Percentiles rank a stretch among this genome's conserved stretches.
These are phyloP conservation scores for Busseola fusca DNA, from an alignment of 2,888 invertebrate species.

Conservation along the genomic window DNA sequence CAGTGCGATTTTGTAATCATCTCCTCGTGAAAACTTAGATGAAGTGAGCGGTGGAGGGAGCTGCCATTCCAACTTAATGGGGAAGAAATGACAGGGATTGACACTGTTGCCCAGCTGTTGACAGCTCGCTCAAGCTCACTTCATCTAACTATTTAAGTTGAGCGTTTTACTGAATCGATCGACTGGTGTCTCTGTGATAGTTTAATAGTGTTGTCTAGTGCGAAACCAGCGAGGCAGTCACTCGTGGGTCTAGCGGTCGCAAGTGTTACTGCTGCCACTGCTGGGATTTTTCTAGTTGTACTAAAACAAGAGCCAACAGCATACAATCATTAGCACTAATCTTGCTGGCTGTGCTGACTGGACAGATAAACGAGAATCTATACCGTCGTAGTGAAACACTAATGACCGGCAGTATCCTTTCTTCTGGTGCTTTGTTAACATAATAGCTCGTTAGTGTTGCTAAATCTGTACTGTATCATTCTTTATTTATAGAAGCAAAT, in stretches of 20 bases:
- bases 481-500: too few relatives aligned
- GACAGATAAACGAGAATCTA: slow-evolving; percentile 39
- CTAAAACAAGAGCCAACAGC: neutral
- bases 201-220: neutral
- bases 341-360: slow-evolving; percentile 16
- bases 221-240: too few relatives aligned
- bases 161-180: neutral
- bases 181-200: neutral
- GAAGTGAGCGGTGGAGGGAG: too few relatives aligned
- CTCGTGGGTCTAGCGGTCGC: too few relatives aligned
- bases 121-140: too few relatives aligned
- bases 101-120: too few relatives aligned
- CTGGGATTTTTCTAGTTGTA: neutral
- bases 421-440: slow-evolving; percentile 2
- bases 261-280: neutral
- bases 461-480: neutral
- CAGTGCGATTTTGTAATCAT: too few relatives aligned
- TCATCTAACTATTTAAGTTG: too few relatives aligned
- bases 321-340: slow-evolving; percentile 13
- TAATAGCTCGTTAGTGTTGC: neutral
- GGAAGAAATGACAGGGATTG: too few relatives aligned
- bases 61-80: too few relatives aligned
- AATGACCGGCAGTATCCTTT: slow-evolving; percentile 8
- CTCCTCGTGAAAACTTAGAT: too few relatives aligned
- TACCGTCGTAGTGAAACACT: slow-evolving; percentile 19